A percentile compares a stretch with the other conserved stretches of the same genome.
Conservation (phyloP, 2,797 vertebrate genomes). For the Pteronotus mesoamericanus region DNA sequence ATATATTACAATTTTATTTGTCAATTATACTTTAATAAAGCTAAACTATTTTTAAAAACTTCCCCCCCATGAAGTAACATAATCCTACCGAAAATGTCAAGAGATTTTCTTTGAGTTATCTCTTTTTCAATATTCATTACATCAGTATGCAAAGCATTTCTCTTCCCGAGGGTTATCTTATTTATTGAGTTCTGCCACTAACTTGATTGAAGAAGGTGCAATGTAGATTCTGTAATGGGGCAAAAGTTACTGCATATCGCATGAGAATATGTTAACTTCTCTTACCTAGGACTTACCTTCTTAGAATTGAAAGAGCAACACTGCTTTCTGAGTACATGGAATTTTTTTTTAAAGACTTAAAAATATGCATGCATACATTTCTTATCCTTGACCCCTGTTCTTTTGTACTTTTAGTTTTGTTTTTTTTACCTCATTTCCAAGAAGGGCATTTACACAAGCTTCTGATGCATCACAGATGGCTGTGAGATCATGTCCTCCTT, state of each 20-base stretch:
- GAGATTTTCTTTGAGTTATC: not conserved
- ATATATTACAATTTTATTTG: not conserved
- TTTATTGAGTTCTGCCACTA: not conserved
- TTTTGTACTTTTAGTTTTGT: constrained; percentile 18
- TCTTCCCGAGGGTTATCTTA: not conserved
- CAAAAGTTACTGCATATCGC: not conserved
- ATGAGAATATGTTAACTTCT: not conserved
- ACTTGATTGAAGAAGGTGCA: not conserved
- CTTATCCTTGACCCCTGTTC: not conserved
- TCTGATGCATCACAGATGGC: constrained; percentile 85
- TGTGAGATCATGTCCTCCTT: constrained; percentile 86
- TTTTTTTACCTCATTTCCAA: constrained; percentile 87
- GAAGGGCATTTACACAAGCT: constrained; percentile 84
- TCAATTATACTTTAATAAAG: not conserved
- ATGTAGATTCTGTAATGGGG: not conserved
- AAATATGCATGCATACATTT: not conserved
- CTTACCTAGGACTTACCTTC: not conserved
- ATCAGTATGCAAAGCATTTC: not conserved
- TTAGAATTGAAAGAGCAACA: not conserved
- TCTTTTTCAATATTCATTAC: not conserved
- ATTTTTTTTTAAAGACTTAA: constrained; percentile 19
- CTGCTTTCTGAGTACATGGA: not conserved
- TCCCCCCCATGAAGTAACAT: not conserved
- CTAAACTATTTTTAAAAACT: not conserved
- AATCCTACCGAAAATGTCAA: not conserved